Evolutionary conservation across 1,140 invertebrate species (phyloP), one percentile per base, ranked within the genome.

Genomic region (Grapholita molesta): DNA sequence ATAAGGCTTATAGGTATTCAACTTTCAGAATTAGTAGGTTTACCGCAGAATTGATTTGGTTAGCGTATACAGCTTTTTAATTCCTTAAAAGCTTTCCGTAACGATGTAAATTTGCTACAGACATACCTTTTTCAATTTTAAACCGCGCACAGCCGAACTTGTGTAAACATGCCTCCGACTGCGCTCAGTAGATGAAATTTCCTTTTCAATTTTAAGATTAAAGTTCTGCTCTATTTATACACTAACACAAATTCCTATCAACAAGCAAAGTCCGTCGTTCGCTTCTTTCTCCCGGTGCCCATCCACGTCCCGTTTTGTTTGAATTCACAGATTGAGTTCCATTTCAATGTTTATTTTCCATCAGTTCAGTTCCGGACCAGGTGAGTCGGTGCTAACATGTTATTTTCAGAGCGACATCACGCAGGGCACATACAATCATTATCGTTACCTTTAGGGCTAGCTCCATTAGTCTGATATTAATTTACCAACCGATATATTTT

Each of bases 211-310:
- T 61, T 61, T 28, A 21, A 68, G 61, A 71, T 70, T 64, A 73
- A 76, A 68, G 69, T 74, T 72, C 55, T 70, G 70, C 72, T 77
- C 73, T 74, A 73, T 76, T 67, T 78, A 52, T 84, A 85, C 79
- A 84, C 83, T 78, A 84, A 88, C 88, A 90, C 87, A 89, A 90
- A 90, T 90, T 89, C 88, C 75, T 84, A 80, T 88, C 73, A 86
- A 89, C 87, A 90, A 86, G 86, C 70, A 78, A 78, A 80, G 71
- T 32, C 73, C 65, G 7, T 70, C 15, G 70, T 77, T 79, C 71
- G 69, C 70, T 71, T 66, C 55, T 53, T 78, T 80, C 48, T 67
- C 71, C 64, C 64, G 18, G 32, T 23, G 33, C 38, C 38, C 38
- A 42, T 38, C 38, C 32, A 32, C 18, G 25, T 66, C 64, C 32